phyloP scores from a whole-genome alignment of 2,797 vertebrate species.

The Micromesistius poutassou region DNA sequence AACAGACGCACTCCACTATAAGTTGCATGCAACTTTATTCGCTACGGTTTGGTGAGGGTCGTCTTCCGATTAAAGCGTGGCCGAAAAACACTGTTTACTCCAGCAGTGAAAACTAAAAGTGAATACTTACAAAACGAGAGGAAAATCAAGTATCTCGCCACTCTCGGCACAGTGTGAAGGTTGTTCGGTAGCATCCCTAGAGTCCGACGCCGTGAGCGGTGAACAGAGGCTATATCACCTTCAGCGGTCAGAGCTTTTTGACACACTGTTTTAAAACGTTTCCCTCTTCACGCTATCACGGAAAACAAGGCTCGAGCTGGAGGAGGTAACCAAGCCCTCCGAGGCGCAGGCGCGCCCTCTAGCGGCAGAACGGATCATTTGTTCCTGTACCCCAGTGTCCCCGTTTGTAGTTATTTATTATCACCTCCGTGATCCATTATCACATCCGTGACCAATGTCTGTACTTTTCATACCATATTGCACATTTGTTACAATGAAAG shows the following conservation, averaged over 20 bases:
- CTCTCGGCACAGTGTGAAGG: neutral
- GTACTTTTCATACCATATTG: no score
- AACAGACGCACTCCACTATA: neutral
- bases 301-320: neutral
- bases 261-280: neutral
- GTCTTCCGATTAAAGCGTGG: neutral
- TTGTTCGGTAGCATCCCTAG: neutral
- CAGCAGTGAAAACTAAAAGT: neutral
- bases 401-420: neutral
- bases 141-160: neutral
- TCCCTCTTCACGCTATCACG: neutral
- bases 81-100: neutral
- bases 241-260: neutral
- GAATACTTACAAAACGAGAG: neutral
- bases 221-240: neutral
- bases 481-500: no score
- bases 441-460: no score
- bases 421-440: no score
- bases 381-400: neutral
- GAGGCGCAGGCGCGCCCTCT: neutral
- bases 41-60: neutral
- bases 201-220: neutral
- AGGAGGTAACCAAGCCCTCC: neutral
- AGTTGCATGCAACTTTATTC: neutral
- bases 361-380: neutral